These are phyloP conservation scores for Tenualosa thibaudeaui DNA, from an alignment of 2,797 vertebrate genomes.

Conservation along the genomic window DNA sequence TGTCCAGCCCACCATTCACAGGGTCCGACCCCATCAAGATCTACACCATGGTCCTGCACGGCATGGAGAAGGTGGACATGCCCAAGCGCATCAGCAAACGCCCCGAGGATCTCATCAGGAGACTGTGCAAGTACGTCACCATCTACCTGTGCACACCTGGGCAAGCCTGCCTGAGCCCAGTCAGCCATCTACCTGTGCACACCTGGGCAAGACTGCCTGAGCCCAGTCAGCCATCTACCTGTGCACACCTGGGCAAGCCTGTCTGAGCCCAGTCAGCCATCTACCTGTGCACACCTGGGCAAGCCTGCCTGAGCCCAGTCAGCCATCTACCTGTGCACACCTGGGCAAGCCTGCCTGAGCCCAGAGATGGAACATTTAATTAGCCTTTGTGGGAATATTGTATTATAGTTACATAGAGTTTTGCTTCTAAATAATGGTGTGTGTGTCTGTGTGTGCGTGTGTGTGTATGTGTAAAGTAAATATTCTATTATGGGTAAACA, in stretches of 20 bases:
- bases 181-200: too few relatives aligned
- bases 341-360: not conserved
- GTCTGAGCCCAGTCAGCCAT: too few relatives aligned
- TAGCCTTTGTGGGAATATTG: too few relatives aligned
- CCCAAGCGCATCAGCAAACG: conserved; percentile 75
- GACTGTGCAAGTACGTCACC: conserved; percentile 74
- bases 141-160: not conserved
- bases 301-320: too few relatives aligned
- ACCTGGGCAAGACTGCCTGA: not conserved
- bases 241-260: not conserved
- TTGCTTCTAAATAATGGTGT: too few relatives aligned
- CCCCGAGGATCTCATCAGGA: conserved; percentile 78
- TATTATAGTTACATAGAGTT: too few relatives aligned
- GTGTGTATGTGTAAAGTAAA: not conserved
- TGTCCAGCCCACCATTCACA: conserved; percentile 73
- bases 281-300: too few relatives aligned
- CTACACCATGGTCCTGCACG: conserved; percentile 81
- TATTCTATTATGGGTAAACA: too few relatives aligned
- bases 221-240: too few relatives aligned
- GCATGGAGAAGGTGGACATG: conserved; percentile 81
- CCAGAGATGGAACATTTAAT: too few relatives aligned
- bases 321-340: not conserved
- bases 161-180: too few relatives aligned
- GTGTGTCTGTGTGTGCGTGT: not conserved
- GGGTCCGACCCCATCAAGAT: conserved; percentile 80